Evolutionary conservation across 2,113 vertebrate species (phyloP).

Genomic region (Murina feae): DNA sequence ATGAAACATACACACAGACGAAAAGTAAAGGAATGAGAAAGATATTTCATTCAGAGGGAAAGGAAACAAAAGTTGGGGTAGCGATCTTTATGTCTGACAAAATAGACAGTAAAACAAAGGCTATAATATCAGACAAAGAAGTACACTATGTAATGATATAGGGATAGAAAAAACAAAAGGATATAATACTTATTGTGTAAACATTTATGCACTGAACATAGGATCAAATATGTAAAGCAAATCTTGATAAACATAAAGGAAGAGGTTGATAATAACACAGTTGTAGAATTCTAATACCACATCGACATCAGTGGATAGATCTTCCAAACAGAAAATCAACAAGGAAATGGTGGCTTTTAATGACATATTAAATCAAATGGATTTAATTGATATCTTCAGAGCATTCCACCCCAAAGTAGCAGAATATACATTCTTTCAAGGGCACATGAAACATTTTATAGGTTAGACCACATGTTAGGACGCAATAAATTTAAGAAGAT

Average conservation of each 20-base stretch:
- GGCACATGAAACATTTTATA: neutral
- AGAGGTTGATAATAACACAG: neutral
- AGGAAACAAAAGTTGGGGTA: neutral
- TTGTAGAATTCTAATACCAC: neutral
- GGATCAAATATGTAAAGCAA: neutral
- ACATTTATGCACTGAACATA: neutral
- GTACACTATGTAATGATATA: neutral
- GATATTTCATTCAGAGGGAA: neutral
- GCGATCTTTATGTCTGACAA: neutral
- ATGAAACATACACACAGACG: neutral
- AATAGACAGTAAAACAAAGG: neutral
- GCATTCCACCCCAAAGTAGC: neutral
- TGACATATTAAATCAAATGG: neutral
- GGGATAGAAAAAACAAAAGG: neutral
- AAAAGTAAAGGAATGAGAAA: neutral
- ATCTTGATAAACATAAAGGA: neutral
- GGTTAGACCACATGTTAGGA: neutral
- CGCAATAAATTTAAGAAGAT: neutral
- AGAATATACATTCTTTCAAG: neutral
- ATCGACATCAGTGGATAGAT: neutral
- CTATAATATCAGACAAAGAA: neutral
- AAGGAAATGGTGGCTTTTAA: neutral
- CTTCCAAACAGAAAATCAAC: neutral
- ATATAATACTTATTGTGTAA: neutral
- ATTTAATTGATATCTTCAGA: neutral